Evolutionary conservation across 2,113 vertebrate genomes (phyloP).

Genomic region (Mystacornis crossleyi): DNA sequence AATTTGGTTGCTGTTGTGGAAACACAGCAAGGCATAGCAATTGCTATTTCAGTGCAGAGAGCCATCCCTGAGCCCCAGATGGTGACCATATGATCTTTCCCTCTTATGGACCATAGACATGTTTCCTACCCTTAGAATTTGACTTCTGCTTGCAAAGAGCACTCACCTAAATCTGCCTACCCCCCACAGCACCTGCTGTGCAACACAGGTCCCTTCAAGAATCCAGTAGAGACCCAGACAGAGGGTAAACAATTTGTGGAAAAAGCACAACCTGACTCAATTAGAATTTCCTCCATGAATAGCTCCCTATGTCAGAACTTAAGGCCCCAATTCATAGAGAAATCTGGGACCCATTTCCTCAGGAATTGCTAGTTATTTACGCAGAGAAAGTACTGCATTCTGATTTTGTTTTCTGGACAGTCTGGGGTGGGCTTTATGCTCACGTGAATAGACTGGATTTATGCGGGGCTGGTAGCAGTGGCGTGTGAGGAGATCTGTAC

Average conservation of each 20-base stretch:
- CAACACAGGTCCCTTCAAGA: conserved; percentile 52
- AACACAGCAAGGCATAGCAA: conserved; percentile 35
- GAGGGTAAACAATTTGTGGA: conserved; percentile 53
- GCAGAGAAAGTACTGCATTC: conserved; percentile 12
- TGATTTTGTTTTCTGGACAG: conserved; percentile 37
- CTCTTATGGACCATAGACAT: background rate
- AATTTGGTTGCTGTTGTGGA: conserved; percentile 30
- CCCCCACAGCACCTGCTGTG: background rate
- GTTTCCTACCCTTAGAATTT: conserved; percentile 7
- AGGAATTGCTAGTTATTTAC: conserved; percentile 38
- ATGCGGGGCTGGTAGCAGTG: background rate
- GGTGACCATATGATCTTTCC: conserved; percentile 52
- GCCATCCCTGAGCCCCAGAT: conserved; percentile 29
- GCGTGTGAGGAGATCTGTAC: background rate
- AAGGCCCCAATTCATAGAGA: conserved; percentile 54
- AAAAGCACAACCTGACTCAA: conserved; percentile 45
- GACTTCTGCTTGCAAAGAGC: background rate
- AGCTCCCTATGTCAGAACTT: conserved; percentile 60
- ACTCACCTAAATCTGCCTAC: conserved; percentile 22
- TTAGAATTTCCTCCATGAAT: conserved; percentile 57
- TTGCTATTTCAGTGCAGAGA: background rate
- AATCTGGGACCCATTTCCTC: conserved; percentile 66
- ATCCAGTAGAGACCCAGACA: conserved; percentile 37
- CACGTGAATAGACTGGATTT: background rate
- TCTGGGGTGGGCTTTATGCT: background rate